A percentile compares a stretch with the other conserved stretches of the same genome.
Evolutionary conservation across 2,888 invertebrate genomes (phyloP).

Genomic region (Archips crataeganus): DNA sequence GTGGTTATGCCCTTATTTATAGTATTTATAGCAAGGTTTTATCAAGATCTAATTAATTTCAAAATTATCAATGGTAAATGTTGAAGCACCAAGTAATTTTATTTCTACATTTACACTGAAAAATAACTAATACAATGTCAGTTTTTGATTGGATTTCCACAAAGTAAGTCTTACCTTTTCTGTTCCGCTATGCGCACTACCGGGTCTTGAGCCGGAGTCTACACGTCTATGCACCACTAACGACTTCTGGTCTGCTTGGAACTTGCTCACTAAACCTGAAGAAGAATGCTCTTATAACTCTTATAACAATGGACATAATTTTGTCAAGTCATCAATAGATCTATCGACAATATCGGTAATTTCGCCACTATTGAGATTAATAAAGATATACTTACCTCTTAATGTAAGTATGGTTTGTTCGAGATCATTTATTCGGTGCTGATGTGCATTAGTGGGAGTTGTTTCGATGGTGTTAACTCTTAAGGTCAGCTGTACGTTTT

Average conservation of each 20-base stretch:
- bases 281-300: not conserved
- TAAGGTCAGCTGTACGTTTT: conserved; percentile 82
- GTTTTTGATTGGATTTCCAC: no score
- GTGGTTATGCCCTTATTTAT: no score
- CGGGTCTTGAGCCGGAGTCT: conserved; percentile 71
- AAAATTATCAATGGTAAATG: no score
- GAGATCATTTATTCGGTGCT: conserved; percentile 76
- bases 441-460: conserved; percentile 59
- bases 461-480: conserved; percentile 65
- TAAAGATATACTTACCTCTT: conserved; percentile 62
- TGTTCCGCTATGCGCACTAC: conserved; percentile 64
- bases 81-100: no score
- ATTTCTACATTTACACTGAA: no score
- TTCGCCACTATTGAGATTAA: no score
- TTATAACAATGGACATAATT: no score
- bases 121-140: no score
- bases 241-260: conserved; percentile 73
- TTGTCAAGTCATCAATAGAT: no score
- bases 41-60: no score
- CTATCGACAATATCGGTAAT: no score
- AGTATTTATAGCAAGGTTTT: no score
- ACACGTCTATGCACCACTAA: conserved; percentile 55
- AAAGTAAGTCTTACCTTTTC: conserved; percentile 66
- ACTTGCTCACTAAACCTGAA: conserved; percentile 75
- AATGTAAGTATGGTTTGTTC: conserved; percentile 82